Base-by-base conservation (phyloP, 2,888 invertebrate genomes). In the Arge pagana region DNA sequence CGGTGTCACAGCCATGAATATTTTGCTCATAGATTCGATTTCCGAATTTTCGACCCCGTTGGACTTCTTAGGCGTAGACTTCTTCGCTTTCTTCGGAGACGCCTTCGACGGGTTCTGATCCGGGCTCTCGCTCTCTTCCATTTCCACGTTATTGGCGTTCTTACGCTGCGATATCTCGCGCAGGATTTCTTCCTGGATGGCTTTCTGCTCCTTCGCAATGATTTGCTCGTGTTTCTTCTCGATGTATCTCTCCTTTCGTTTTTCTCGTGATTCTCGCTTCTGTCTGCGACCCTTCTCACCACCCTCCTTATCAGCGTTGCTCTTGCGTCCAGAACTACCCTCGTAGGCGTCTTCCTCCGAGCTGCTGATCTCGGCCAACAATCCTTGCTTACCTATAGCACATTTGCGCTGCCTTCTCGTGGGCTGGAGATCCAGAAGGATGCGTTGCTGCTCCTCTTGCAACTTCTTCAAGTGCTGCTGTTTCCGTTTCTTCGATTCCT, bases 311-410 rank as follows among this genome's bases (percentile, higher is more conserved):
- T 71, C 72, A 11, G 60, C 54, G n/a, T 70, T 69, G 1, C 40
- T 45, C 21, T 56, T 68, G 0, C 69, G 69, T 5, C 8, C 51
- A 0, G 43, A 39, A 4, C 53, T 53, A 52, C 48, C 57, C 2
- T 54, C 56, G 39, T 57, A 66, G 1, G 56, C 51, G 11, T 76
- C 75, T 3, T 76, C 75, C 13, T 76, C 75, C 0, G 76, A 74
- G 40, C 75, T 75, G 42, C 76, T 76, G 48, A 86, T 86, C 69
- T 90, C 90, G 1, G 88, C 86, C 49, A 90, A 70, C 39, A 89
- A 82, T 62, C 90, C 89, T 60, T 89, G 88, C 63, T 89, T 88
- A 30, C 89, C 89, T 21, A 89, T 88, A 0, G 90, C 87, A 64
- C 90, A 90, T 66, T 89, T 88, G 50, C 90, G 80, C 61, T 89